phyloP scores from a whole-genome alignment of 2,113 vertebrate species.

The Myotis lucifugus region DNA sequence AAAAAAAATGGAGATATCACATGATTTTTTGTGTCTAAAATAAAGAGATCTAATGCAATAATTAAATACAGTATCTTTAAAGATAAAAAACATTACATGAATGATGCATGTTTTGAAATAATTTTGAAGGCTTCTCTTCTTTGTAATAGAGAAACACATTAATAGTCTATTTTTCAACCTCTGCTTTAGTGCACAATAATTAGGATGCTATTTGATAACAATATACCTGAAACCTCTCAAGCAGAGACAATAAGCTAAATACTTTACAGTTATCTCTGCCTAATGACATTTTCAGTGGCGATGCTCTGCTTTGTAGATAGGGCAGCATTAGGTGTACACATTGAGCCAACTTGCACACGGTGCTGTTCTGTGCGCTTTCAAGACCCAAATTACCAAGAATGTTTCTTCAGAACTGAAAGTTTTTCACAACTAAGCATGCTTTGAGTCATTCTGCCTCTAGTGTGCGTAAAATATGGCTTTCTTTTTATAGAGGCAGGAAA shows the following conservation, averaged over 20 bases:
- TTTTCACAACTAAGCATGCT: background rate
- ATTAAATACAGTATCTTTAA: background rate
- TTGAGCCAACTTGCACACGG: background rate
- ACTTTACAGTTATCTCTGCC: background rate
- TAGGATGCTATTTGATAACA: slow-evolving; percentile 21
- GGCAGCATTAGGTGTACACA: no score
- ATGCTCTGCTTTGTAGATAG: background rate
- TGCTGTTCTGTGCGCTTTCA: background rate
- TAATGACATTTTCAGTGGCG: background rate
- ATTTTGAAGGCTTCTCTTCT: slow-evolving; percentile 4
- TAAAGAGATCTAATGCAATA: background rate
- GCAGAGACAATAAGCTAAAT: background rate
- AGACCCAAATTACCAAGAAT: background rate
- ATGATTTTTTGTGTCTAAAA: slow-evolving; percentile 15
- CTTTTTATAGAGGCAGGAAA: background rate
- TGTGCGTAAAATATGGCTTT: background rate
- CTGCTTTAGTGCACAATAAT: background rate
- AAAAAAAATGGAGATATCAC: background rate
- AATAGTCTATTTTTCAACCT: background rate
- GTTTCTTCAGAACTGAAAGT: background rate
- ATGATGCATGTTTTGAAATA: background rate
- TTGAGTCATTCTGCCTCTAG: background rate
- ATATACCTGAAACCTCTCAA: background rate
- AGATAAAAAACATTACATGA: background rate
- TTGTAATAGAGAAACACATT: background rate